phyloP scores from a whole-genome alignment of 2,113 vertebrate genomes.

The Otolemur garnettii region DNA sequence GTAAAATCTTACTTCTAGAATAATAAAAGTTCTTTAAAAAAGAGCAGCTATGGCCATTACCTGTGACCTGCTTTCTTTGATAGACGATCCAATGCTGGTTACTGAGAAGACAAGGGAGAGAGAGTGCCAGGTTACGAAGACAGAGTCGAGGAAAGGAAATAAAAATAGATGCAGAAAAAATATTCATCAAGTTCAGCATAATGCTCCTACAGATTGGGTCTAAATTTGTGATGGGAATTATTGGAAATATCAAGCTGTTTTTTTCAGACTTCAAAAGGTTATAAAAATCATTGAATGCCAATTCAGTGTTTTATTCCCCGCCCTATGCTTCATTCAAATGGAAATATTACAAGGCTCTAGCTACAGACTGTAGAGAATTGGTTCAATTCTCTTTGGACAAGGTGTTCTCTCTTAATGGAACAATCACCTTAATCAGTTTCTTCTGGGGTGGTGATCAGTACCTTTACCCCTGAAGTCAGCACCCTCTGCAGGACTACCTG shows the following conservation, averaged over 20 bases:
- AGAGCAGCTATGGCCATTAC: not conserved
- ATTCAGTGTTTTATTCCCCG: not conserved
- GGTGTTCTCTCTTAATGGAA: not conserved
- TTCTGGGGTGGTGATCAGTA: not conserved
- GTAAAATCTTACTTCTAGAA: not conserved
- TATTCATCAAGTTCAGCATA: not conserved
- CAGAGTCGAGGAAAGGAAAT: not conserved
- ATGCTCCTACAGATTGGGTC: not conserved
- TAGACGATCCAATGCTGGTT: not conserved
- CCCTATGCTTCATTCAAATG: not conserved
- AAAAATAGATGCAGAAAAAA: not conserved
- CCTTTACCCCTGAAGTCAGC: not conserved
- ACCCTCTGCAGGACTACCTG: not conserved
- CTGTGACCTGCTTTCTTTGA: not conserved
- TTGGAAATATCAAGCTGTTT: not conserved
- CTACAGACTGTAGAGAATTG: too few relatives aligned
- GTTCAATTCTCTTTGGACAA: not conserved
- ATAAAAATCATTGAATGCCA: not conserved
- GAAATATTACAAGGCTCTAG: not conserved
- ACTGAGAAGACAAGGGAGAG: not conserved
- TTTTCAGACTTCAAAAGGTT: not conserved
- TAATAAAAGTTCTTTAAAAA: not conserved
- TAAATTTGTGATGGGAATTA: not conserved
- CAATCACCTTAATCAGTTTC: not conserved
- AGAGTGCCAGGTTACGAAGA: not conserved